These are phyloP conservation scores for Gallinago media DNA, from an alignment of 2,113 vertebrate species.

Conservation along the genomic window DNA sequence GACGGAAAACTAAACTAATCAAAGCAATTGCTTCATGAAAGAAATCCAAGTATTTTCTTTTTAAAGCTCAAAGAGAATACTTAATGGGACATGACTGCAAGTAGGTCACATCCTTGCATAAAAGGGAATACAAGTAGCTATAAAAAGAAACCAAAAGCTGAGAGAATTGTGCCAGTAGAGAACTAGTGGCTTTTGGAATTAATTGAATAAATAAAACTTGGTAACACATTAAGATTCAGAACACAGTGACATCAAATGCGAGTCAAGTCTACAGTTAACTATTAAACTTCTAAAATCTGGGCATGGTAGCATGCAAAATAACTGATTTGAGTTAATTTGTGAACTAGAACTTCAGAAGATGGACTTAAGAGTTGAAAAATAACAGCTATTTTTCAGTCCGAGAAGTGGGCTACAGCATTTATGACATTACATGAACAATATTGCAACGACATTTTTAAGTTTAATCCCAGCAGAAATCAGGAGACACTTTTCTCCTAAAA, in stretches of 20 bases:
- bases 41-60: conserved; percentile 5
- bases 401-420: neutral
- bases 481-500: neutral
- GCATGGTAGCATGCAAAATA: neutral
- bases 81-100: conserved; percentile 47
- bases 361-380: neutral
- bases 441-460: neutral
- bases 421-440: neutral
- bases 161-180: conserved; percentile 42
- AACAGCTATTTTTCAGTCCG: neutral
- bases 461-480: neutral
- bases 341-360: neutral
- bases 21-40: neutral
- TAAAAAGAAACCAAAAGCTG: conserved; percentile 49
- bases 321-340: neutral
- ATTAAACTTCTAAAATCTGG: neutral
- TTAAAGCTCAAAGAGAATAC: conserved; percentile 47
- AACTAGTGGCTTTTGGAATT: neutral
- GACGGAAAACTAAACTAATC: conserved; percentile 26
- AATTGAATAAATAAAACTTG: conserved; percentile 22
- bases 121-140: conserved; percentile 37
- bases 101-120: conserved; percentile 53
- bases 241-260: neutral
- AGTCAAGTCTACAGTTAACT: neutral
- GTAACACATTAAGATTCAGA: conserved; percentile 40